Evolutionary conservation across 2,113 vertebrate genomes (phyloP).

Genomic region (Triplophysa tibetana): DNA sequence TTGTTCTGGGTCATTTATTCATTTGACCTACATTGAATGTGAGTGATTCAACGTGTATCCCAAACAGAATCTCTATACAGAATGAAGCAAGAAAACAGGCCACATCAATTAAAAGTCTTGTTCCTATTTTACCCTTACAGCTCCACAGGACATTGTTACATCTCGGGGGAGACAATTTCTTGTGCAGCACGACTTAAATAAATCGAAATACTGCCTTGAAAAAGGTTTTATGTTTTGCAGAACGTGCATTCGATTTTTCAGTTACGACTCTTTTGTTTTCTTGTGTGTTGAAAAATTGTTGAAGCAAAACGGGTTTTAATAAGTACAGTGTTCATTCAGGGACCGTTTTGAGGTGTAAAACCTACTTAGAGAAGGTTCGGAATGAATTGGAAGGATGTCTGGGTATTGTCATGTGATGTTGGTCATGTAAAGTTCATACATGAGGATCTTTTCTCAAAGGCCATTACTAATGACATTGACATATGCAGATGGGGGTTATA

Average conservation of each 20-base stretch:
- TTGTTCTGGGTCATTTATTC: conserved; percentile 40
- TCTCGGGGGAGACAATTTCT: conserved; percentile 63
- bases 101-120: conserved; percentile 61
- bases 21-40: conserved; percentile 45
- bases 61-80: conserved; percentile 31
- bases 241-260: conserved; percentile 59
- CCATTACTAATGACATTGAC: conserved; percentile 64
- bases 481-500: conserved; percentile 54
- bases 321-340: no score
- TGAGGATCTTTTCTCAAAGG: conserved; percentile 51
- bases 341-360: no score
- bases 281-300: conserved; percentile 40
- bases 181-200: conserved; percentile 51
- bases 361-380: no score
- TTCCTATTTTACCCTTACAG: conserved; percentile 56
- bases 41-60: conserved; percentile 33
- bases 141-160: conserved; percentile 54
- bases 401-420: background rate
- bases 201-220: conserved; percentile 59
- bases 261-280: conserved; percentile 38
- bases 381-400: no score
- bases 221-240: conserved; percentile 51
- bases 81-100: conserved; percentile 32
- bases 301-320: background rate
- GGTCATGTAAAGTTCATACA: conserved; percentile 50